These are phyloP conservation scores for Ptyas mucosa DNA, from an alignment of 2,113 vertebrate genomes.

Conservation along the genomic window DNA sequence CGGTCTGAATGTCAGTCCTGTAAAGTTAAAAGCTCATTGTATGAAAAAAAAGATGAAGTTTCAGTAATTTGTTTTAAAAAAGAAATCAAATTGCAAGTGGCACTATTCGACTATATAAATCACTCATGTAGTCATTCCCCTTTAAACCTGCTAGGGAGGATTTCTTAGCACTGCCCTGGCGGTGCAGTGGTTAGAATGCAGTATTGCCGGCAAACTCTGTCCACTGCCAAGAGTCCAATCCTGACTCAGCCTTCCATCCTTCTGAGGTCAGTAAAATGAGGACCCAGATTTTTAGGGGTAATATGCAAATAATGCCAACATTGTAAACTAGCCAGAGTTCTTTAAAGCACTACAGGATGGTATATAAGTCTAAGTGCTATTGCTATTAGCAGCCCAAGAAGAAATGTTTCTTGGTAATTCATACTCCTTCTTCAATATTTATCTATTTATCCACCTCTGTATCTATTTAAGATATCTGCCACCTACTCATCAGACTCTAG, in stretches of 20 bases:
- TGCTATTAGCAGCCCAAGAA: not conserved
- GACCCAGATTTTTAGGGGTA: too few relatives aligned
- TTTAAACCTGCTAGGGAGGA: not conserved
- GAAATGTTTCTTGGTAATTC: not conserved
- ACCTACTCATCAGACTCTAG: not conserved
- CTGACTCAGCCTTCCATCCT: too few relatives aligned
- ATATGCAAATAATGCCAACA: too few relatives aligned
- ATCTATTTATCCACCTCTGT: not conserved
- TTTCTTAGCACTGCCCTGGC: not conserved
- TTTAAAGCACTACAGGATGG: too few relatives aligned
- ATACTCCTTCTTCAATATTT: not conserved
- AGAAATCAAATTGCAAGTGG: not conserved
- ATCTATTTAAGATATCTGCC: not conserved
- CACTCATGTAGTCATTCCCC: not conserved
- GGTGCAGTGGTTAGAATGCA: too few relatives aligned
- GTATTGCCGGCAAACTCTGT: too few relatives aligned
- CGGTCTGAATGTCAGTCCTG: not conserved
- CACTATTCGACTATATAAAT: not conserved
- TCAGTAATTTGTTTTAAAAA: not conserved
- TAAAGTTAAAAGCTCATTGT: not conserved
- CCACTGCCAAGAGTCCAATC: too few relatives aligned
- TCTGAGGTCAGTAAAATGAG: too few relatives aligned
- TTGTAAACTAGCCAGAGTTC: too few relatives aligned
- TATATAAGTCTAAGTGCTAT: too few relatives aligned
- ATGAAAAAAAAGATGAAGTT: not conserved